Conservation (phyloP, 2,797 vertebrate species). For the Melanotaenia parkinsoni region DNA sequence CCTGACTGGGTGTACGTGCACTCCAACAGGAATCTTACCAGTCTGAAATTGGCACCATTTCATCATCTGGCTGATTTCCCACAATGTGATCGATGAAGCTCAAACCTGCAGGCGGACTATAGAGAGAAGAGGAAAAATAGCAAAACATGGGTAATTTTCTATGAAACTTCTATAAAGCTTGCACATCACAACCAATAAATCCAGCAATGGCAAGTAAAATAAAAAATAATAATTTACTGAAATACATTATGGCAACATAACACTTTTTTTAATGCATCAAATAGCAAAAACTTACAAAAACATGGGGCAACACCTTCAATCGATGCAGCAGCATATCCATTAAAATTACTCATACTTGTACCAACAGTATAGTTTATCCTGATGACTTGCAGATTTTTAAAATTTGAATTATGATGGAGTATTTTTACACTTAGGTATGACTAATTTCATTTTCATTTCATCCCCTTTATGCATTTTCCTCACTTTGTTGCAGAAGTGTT, state of each 20-base stretch:
- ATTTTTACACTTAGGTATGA: too few species aligned
- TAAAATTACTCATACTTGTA: not conserved
- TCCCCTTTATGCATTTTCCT: too few species aligned
- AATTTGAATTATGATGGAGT: too few species aligned
- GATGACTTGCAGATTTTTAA: not conserved
- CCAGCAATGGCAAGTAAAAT: not conserved
- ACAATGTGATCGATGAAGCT: constrained; percentile 88
- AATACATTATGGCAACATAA: not conserved
- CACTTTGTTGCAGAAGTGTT: too few species aligned
- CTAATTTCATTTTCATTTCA: too few species aligned
- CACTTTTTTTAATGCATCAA: not conserved
- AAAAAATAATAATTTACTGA: not conserved
- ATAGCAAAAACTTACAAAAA: not conserved
- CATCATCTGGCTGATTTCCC: constrained; percentile 88
- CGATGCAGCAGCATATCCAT: not conserved
- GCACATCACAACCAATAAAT: not conserved
- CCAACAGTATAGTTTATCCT: not conserved
- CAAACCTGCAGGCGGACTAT: constrained; percentile 79
- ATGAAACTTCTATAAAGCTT: not conserved
- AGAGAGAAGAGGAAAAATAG: constrained; percentile 7
- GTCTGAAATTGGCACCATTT: constrained; percentile 85
- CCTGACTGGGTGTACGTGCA: constrained; percentile 50
- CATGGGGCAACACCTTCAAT: not conserved
- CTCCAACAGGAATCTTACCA: constrained; percentile 79
- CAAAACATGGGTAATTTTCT: constrained; percentile 16